Conservation (phyloP, 2,797 vertebrate species). For the Onychomys leucogaster region DNA sequence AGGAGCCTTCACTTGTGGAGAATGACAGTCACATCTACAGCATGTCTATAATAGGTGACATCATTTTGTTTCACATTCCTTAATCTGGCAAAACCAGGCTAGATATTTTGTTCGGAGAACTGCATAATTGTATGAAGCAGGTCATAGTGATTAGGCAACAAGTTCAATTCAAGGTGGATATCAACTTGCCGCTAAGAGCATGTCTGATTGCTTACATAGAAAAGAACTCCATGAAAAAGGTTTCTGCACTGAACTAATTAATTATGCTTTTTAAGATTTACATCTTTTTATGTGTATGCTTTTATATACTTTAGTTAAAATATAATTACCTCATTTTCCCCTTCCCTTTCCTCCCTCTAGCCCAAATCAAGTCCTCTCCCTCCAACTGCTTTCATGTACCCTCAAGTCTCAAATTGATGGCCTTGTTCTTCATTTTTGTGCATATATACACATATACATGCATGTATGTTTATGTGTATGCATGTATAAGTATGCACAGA, state of each 20-base stretch:
- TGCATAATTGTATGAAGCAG: not conserved
- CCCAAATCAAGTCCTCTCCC: not conserved
- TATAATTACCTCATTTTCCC: not conserved
- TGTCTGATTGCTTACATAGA: not conserved
- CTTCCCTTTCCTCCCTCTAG: not conserved
- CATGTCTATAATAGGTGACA: not conserved
- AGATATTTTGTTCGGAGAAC: not conserved
- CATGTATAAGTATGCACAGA: too few relatives aligned
- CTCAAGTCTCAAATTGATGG: not conserved
- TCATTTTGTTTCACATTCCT: not conserved
- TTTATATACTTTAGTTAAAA: not conserved
- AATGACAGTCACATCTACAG: not conserved
- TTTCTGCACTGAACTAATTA: not conserved
- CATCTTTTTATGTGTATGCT: not conserved
- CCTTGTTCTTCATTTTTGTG: not conserved
- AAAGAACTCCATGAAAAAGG: not conserved
- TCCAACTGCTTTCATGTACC: not conserved
- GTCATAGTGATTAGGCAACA: not conserved
- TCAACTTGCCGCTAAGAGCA: not conserved
- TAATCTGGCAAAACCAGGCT: constrained; percentile 29
- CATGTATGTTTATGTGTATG: not conserved
- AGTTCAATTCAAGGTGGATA: not conserved
- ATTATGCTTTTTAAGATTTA: not conserved
- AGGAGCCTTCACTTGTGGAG: not conserved
- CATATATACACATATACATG: not conserved